Evolutionary conservation across 2,113 vertebrate species (phyloP).

Genomic region (Channa argus): DNA sequence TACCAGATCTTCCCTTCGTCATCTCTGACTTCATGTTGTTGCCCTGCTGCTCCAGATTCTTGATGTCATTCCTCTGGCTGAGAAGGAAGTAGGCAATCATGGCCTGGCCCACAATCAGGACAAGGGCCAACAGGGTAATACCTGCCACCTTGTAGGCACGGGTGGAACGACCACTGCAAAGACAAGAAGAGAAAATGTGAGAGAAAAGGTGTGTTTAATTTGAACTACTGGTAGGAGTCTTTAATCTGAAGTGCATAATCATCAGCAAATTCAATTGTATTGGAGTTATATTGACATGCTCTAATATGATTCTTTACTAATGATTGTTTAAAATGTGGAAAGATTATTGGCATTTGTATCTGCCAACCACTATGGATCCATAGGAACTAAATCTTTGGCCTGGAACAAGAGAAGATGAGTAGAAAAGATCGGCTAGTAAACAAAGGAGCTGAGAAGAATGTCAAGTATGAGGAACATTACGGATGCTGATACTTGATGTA

Average conservation of each 20-base stretch:
- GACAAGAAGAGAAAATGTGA: not conserved
- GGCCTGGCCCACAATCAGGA: slow-evolving; percentile 77
- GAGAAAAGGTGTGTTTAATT: too few species aligned
- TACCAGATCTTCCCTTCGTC: slow-evolving; percentile 51
- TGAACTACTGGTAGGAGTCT: too few species aligned
- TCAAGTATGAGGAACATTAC: not conserved
- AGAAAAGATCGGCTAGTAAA: not conserved
- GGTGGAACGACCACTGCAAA: slow-evolving; percentile 30
- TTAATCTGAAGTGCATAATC: not conserved
- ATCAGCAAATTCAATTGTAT: too few species aligned
- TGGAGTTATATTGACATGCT: too few species aligned
- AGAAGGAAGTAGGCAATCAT: slow-evolving; percentile 74
- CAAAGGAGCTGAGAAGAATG: not conserved
- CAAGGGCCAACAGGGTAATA: slow-evolving; percentile 74
- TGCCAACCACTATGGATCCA: not conserved
- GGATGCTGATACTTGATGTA: not conserved
- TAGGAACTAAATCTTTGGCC: not conserved
- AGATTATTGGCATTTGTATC: not conserved
- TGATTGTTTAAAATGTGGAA: too few species aligned
- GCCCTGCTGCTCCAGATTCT: slow-evolving; percentile 57
- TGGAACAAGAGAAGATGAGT: not conserved
- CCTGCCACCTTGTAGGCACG: slow-evolving; percentile 74
- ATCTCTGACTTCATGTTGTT: slow-evolving; percentile 50
- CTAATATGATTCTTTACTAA: too few species aligned
- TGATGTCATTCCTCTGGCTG: slow-evolving; percentile 71